Evolutionary conservation across 2,888 invertebrate species (phyloP).

Genomic region (Apeira syringaria): DNA sequence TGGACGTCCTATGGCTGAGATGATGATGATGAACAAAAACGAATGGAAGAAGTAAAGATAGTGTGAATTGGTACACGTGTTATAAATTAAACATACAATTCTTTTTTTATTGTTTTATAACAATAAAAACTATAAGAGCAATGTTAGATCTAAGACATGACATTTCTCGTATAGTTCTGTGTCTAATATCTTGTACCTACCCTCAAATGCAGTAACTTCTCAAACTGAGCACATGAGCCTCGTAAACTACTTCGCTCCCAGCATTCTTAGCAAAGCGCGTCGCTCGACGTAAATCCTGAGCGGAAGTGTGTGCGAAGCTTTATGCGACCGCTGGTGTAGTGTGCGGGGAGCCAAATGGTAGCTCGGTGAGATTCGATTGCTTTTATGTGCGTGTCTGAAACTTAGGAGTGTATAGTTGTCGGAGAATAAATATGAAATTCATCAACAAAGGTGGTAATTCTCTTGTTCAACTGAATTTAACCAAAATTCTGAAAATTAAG

Average conservation of each 20-base stretch:
- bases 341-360: slow-evolving; percentile 27
- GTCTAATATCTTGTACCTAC: slow-evolving; percentile 14
- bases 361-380: slow-evolving; percentile 27
- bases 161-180: too few relatives aligned
- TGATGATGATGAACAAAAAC: too few relatives aligned
- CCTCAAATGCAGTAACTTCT: slow-evolving; percentile 18
- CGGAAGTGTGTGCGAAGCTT: slow-evolving; percentile 32
- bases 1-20: too few relatives aligned
- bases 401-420: background rate
- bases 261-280: slow-evolving; percentile 27
- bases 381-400: slow-evolving; percentile 56
- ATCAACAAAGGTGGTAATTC: too few relatives aligned
- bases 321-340: slow-evolving; percentile 33
- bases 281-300: slow-evolving; percentile 31
- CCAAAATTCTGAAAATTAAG: too few relatives aligned
- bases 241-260: slow-evolving; percentile 26
- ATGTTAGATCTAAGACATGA: too few relatives aligned
- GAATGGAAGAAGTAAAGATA: too few relatives aligned
- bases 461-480: too few relatives aligned
- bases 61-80: too few relatives aligned
- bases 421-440: too few relatives aligned
- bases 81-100: too few relatives aligned
- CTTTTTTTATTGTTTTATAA: too few relatives aligned
- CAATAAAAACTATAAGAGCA: slow-evolving; percentile 7
- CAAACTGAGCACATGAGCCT: slow-evolving; percentile 21